These are phyloP conservation scores for Terebella lapidaria DNA, from an alignment of 2,888 invertebrate species.

Conservation along the genomic window DNA sequence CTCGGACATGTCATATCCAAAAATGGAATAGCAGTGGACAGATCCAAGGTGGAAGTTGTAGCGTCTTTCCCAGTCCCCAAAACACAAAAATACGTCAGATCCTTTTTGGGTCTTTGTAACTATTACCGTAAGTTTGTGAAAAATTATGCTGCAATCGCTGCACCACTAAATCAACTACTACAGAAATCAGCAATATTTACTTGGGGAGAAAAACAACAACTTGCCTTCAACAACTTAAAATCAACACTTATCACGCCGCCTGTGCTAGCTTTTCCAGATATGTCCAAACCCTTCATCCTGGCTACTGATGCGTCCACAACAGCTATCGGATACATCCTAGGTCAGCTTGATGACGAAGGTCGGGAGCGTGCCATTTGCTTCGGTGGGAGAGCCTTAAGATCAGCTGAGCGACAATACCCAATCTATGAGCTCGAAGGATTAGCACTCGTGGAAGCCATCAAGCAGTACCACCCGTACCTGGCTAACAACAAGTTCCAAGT, in stretches of 20 bases:
- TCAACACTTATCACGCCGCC: neutral
- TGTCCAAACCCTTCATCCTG: neutral
- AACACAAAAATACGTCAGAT: neutral
- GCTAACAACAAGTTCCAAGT: conserved; percentile 20
- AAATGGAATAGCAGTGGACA: neutral
- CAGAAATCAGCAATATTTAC: too few species aligned
- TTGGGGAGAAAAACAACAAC: too few species aligned
- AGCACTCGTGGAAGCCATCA: conserved; percentile 26
- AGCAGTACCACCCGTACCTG: conserved; percentile 21
- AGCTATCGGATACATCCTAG: conserved; percentile 24
- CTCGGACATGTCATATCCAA: conserved; percentile 1
- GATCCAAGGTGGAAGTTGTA: neutral
- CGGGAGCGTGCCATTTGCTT: conserved; percentile 22
- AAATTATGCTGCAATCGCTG: too few species aligned
- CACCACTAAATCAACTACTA: too few species aligned
- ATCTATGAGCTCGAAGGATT: conserved; percentile 23
- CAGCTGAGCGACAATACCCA: conserved; percentile 17
- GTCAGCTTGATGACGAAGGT: conserved; percentile 22
- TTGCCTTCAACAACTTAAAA: neutral
- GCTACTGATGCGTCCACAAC: conserved; percentile 20
- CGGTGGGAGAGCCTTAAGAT: conserved; percentile 20
- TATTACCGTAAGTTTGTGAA: neutral
- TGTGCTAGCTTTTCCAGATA: conserved; percentile 1
- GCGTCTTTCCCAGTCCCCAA: neutral
- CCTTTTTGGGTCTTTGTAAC: neutral